phyloP scores from a whole-genome alignment of 2,797 vertebrate genomes.

The Enteromius anoplus region DNA sequence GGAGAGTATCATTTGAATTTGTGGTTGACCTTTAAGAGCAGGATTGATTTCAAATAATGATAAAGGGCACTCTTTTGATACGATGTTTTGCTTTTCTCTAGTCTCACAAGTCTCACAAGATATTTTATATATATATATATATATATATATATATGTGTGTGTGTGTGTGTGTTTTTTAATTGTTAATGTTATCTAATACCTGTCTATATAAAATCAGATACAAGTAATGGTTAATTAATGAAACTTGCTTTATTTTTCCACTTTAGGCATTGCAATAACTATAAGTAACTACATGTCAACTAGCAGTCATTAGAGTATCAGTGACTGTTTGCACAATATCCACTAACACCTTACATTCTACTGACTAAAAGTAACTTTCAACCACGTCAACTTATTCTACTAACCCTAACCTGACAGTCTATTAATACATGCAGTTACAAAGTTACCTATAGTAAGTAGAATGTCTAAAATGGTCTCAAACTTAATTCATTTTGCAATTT shows the following conservation, averaged over 20 bases:
- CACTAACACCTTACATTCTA: neutral
- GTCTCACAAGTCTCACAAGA: slow-evolving; percentile 7
- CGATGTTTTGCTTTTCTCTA: slow-evolving; percentile 10
- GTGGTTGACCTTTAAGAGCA: slow-evolving; percentile 45
- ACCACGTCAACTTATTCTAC: neutral
- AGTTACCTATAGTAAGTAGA: neutral
- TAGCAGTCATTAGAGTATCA: neutral
- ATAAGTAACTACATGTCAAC: neutral
- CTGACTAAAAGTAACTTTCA: neutral
- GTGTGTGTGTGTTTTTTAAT: neutral
- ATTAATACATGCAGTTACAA: neutral
- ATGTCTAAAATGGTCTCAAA: neutral
- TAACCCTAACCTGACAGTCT: neutral
- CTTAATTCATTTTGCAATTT: neutral
- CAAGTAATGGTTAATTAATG: no score
- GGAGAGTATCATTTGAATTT: slow-evolving; percentile 57
- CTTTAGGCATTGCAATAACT: neutral
- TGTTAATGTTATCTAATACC: neutral
- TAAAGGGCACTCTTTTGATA: slow-evolving; percentile 46
- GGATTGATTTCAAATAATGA: slow-evolving; percentile 55
- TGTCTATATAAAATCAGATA: neutral
- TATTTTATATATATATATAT: neutral
- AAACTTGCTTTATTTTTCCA: neutral
- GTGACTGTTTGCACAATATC: neutral
- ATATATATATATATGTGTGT: neutral